A percentile compares a stretch with the other conserved stretches of the same genome.
These are phyloP conservation scores for Brachionus koreanus DNA, from an alignment of 1,140 invertebrate species.

Conservation along the genomic window DNA sequence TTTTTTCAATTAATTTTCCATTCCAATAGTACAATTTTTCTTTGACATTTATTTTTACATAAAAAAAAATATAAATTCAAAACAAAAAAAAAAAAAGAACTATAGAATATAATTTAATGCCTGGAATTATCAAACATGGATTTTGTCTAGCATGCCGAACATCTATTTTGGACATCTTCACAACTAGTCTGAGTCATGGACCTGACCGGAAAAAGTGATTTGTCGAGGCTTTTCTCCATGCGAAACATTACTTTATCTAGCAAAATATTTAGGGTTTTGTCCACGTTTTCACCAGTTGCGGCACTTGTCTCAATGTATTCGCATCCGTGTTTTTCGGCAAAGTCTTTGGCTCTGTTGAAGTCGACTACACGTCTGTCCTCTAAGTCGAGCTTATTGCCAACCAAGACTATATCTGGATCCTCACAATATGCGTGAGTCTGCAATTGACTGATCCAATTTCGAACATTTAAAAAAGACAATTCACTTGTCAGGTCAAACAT, in stretches of 20 bases:
- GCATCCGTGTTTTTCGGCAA: constrained; percentile 77
- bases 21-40: too few species aligned
- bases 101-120: not conserved
- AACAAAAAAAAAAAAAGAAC: not conserved
- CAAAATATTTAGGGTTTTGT: constrained; percentile 74
- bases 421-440: constrained; percentile 89
- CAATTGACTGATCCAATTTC: constrained; percentile 91
- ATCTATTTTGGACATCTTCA: constrained; percentile 56
- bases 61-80: not conserved
- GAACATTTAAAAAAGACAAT: constrained; percentile 86
- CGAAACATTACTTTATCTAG: constrained; percentile 81
- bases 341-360: constrained; percentile 72
- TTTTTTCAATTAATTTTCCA: too few species aligned
- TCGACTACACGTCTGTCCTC: constrained; percentile 73
- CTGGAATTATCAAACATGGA: not conserved
- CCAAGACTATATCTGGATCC: constrained; percentile 88
- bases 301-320: constrained; percentile 88
- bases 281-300: constrained; percentile 80
- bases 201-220: constrained; percentile 43
- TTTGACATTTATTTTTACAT: too few species aligned
- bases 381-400: constrained; percentile 88
- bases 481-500: constrained; percentile 93
- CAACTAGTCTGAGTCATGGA: constrained; percentile 50
- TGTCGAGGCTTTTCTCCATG: constrained; percentile 62
- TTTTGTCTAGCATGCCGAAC: constrained; percentile 40